A percentile compares a stretch with the other conserved stretches of the same genome.
These are phyloP conservation scores for Enteromius thamalakanensis DNA, from an alignment of 2,797 vertebrate species.

Conservation along the genomic window DNA sequence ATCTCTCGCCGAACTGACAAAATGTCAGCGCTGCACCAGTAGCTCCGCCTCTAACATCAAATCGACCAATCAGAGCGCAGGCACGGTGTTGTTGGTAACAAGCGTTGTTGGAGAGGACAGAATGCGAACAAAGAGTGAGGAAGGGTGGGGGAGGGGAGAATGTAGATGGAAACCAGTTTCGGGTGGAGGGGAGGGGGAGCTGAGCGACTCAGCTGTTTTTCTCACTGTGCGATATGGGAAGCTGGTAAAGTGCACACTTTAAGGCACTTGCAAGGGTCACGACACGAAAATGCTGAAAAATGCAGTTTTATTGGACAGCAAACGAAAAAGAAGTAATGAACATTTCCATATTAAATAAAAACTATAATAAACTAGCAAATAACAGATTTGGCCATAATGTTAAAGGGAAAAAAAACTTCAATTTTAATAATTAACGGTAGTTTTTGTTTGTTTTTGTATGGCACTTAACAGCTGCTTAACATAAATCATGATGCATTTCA, in stretches of 20 bases:
- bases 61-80: conserved; percentile 69
- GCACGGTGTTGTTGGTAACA: conserved; percentile 73
- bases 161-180: conserved; percentile 65
- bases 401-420: not conserved
- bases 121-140: conserved; percentile 74
- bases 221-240: conserved; percentile 10
- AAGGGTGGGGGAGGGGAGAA: conserved; percentile 67
- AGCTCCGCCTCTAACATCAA: conserved; percentile 57
- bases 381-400: not conserved
- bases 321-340: not conserved
- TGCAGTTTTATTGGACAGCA: not conserved
- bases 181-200: conserved; percentile 45
- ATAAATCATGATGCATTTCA: not conserved
- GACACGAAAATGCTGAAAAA: conserved; percentile 12
- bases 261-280: not conserved
- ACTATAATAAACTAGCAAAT: conserved; percentile 4
- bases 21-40: conserved; percentile 51
- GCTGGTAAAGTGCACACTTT: not conserved
- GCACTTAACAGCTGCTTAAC: not conserved
- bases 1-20: conserved; percentile 58
- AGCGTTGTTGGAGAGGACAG: conserved; percentile 64
- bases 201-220: conserved; percentile 57
- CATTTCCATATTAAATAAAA: not conserved
- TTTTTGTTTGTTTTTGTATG: not conserved
- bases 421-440: not conserved